These are phyloP conservation scores for Tenualosa ilisha DNA, from an alignment of 2,797 vertebrate genomes.

Conservation along the genomic window DNA sequence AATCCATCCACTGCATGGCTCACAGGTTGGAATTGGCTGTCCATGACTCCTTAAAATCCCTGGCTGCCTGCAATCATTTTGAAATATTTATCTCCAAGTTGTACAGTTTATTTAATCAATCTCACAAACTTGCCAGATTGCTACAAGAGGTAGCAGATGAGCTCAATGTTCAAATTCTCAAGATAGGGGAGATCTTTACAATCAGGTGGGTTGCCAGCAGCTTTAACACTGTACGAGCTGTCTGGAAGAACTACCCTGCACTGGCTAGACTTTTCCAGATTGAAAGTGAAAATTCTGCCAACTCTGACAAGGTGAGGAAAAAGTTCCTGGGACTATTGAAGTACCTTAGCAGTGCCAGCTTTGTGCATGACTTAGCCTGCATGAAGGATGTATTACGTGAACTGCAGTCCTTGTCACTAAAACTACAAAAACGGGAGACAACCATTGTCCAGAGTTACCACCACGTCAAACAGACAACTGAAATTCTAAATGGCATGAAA, in stretches of 20 bases:
- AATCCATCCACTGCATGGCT: neutral
- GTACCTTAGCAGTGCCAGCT: neutral
- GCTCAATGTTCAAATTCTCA: no score
- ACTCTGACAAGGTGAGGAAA: neutral
- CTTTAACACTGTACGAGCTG: neutral
- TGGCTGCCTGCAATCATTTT: neutral
- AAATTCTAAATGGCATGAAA: slow-evolving; percentile 29
- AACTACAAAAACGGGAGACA: neutral
- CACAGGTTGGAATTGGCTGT: neutral
- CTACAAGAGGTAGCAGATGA: no score
- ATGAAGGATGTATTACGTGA: neutral
- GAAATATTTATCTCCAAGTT: neutral
- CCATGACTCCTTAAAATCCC: neutral
- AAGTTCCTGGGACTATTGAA: neutral
- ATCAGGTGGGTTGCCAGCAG: neutral
- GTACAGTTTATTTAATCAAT: neutral
- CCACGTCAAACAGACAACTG: neutral
- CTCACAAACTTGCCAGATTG: neutral
- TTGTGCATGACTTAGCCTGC: neutral
- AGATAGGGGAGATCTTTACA: neutral
- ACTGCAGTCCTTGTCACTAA: neutral
- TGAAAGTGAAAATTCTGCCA: neutral
- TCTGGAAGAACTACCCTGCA: neutral
- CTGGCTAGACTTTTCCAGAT: neutral
- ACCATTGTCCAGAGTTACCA: neutral